Evolutionary conservation across 1,140 invertebrate genomes (phyloP).

Genomic region (Neodiprion fabricii): DNA sequence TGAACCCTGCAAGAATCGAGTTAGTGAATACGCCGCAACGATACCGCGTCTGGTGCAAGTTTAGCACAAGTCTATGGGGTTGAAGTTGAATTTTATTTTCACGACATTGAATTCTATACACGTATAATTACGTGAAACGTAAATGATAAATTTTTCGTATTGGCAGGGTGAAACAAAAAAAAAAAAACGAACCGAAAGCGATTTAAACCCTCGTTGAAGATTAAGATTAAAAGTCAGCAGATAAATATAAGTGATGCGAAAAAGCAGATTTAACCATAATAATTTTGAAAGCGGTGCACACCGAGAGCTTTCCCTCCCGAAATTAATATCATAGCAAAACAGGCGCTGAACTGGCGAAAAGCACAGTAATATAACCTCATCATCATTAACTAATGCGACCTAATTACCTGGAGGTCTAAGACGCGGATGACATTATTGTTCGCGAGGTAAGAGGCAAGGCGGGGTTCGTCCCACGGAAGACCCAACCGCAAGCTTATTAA

Average conservation of each 20-base stretch:
- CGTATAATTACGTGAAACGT: background rate
- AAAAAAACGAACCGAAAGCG: no score
- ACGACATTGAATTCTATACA: background rate
- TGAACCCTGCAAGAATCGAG: slow-evolving; percentile 22
- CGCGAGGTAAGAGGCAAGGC: slow-evolving; percentile 18
- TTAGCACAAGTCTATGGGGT: background rate
- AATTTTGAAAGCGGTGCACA: slow-evolving; percentile 17
- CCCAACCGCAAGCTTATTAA: slow-evolving; percentile 42
- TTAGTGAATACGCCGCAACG: slow-evolving; percentile 2
- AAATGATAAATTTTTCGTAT: background rate
- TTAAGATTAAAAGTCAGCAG: background rate
- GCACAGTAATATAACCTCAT: slow-evolving; percentile 45
- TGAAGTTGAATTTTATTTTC: background rate
- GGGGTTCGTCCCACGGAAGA: slow-evolving; percentile 15
- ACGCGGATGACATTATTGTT: slow-evolving; percentile 42
- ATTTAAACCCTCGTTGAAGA: no score
- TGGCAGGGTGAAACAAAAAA: no score
- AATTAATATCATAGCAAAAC: slow-evolving; percentile 23
- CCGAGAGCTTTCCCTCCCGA: slow-evolving; percentile 30
- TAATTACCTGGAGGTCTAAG: slow-evolving; percentile 45
- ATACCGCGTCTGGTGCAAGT: background rate
- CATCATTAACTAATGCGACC: slow-evolving; percentile 44
- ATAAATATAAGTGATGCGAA: background rate
- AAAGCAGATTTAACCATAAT: background rate
- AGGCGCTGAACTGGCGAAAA: slow-evolving; percentile 26